Base-by-base conservation (phyloP, 2,797 vertebrate species). In the Rhinatrema bivittatum region DNA sequence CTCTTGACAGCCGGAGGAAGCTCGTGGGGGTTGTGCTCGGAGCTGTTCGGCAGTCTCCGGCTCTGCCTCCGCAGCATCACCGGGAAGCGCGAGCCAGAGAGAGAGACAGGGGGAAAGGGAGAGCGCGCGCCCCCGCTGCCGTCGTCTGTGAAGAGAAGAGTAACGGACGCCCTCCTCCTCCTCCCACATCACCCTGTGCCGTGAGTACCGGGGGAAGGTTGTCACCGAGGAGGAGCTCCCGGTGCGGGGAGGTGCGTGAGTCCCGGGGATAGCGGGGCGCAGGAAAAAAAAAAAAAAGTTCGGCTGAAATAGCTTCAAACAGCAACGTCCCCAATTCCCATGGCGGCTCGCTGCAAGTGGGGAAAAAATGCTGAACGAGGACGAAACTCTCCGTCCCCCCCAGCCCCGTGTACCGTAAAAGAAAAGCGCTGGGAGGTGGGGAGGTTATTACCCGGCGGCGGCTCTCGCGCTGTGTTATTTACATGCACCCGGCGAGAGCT, bases 131-230 rank as follows among this genome's bases (percentile, higher is more conserved):
- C 21, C n/a, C 24, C 7, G 6, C 25, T n/a, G 6, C 10, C n/a
- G 16, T 26, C 10, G 5, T 9, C 13, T 0, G 1, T 1, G 10
- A 36, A 19, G 16, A 4, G 1, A 20, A 20, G 20, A 9, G 21
- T 14, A 14, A 8, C 13, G 5, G 9, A 7, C 7, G 2, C 15
- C 4, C 5, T 13, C 5, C 2, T 3, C 5, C 5, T 2, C 4
- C n/a, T 20, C n/a, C 23, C 26, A 5, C 38, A 20, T 36, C 36
- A 4, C 6, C 21, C 13, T n/a, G n/a, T n/a, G n/a, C n/a, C n/a
- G n/a, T n/a, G n/a, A n/a, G n/a, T n/a, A n/a, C n/a, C n/a, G n/a
- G n/a, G n/a, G n/a, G n/a, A n/a, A n/a, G n/a, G n/a, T n/a, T n/a
- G n/a, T n/a, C n/a, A n/a, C n/a, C n/a, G n/a, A n/a, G n/a, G n/a